Conservation (phyloP, 2,113 vertebrate species). For the Porphyrio hochstetteri region DNA sequence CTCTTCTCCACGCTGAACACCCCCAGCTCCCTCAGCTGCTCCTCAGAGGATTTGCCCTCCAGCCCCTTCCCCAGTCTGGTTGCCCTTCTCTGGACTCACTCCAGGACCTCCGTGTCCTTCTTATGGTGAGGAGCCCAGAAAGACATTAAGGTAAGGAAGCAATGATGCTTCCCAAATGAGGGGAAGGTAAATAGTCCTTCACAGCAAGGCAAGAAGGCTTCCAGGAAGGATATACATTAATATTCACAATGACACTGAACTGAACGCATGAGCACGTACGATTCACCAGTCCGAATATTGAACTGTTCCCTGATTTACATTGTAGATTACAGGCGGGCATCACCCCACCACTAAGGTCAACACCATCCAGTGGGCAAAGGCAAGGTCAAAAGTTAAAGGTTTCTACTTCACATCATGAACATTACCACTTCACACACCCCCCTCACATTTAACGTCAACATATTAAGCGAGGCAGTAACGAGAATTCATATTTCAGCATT, state of each 20-base stretch:
- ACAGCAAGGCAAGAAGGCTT: neutral
- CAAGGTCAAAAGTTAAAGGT: neutral
- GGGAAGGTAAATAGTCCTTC: neutral
- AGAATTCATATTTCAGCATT: fast-evolving
- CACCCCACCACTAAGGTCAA: neutral
- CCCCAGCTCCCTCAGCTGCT: no score
- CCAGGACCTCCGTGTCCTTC: no score
- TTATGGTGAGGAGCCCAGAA: no score
- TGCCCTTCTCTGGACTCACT: no score
- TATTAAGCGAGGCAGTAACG: fast-evolving
- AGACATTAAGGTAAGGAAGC: neutral
- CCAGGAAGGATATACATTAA: neutral
- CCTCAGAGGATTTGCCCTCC: no score
- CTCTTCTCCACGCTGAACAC: no score
- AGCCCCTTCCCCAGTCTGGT: no score
- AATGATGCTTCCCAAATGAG: neutral
- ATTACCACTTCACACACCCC: neutral
- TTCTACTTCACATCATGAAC: fast-evolving
- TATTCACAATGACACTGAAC: neutral
- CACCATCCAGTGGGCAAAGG: neutral
- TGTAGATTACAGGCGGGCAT: neutral
- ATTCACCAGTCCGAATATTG: neutral
- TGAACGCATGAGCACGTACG: neutral
- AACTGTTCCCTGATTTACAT: neutral
- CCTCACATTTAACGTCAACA: fast-evolving